Base-by-base conservation (phyloP, 2,113 vertebrate genomes). In the Neodon shergylaensis region DNA sequence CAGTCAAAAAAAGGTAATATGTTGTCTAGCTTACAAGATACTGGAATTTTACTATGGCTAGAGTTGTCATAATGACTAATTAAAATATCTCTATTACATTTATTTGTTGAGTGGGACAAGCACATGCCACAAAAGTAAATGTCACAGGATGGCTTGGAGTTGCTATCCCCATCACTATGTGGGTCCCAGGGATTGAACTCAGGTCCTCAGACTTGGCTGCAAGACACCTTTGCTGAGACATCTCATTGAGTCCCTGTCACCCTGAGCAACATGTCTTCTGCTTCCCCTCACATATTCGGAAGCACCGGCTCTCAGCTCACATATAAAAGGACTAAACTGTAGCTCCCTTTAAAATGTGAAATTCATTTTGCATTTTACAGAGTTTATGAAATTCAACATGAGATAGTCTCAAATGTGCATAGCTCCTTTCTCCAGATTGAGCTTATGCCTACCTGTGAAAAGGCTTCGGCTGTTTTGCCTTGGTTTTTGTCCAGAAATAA, bases 241-340 rank as follows among this genome's bases (percentile, higher is more conserved):
- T 5, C 61, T 66, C 11, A 28, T 9, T 47, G 83, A 58, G 54
- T 21, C 54, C 54, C 54, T 54, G 54, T 17, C 8, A 17, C 8
- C 47, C 31, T 49, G 49, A 36, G 22, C 3, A 84, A n/a, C 49
- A 49, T 14, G 7, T 10, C 19, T 24, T 79, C 77, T 76, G 70
- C 11, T 49, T 78, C n/a, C 3, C 36, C 76, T 36, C 65, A 61
- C 85, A 49, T 73, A 17, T 72, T 93, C 42, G 86, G 26, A 96
- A 95, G 47, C 17, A 61, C 70, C 42, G 72, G 76, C 70, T 81
- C 93, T 92, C 19, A 66, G 66, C 47, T 90, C 96, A 44, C 33
- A 94, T 82, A 33, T 91, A 33, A 90, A 95, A 95, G 88, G 39
- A 94, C 93, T 52, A 42, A 81, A 36, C 33, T 86, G 70, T 91